Evolutionary conservation across 1,140 invertebrate genomes (phyloP).

Genomic region (Nasonia vitripennis): DNA sequence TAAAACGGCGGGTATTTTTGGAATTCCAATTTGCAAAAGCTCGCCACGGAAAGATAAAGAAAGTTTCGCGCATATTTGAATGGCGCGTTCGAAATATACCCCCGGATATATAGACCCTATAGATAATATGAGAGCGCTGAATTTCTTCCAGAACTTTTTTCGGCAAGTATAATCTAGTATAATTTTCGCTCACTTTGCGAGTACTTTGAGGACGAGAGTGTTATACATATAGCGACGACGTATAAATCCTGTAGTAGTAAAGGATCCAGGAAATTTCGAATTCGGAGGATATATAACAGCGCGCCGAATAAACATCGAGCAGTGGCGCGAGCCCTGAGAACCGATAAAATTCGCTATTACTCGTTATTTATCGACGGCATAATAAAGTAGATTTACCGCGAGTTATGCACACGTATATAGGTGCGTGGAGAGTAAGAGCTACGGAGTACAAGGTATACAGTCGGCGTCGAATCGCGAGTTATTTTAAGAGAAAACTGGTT

Average conservation of each 20-base stretch:
- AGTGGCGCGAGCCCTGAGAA: no score
- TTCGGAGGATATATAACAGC: no score
- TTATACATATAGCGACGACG: background rate
- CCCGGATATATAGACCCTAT: background rate
- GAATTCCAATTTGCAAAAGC: slow-evolving; percentile 41
- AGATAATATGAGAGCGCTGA: no score
- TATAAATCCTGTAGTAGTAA: no score
- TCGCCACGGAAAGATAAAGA: slow-evolving; percentile 21
- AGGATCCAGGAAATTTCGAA: background rate
- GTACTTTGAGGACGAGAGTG: background rate
- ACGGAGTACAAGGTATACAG: background rate
- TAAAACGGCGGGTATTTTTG: slow-evolving; percentile 18
- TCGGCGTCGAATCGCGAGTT: slow-evolving; percentile 59
- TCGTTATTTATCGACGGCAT: slow-evolving; percentile 6
- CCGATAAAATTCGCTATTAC: background rate
- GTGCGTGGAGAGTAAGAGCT: background rate
- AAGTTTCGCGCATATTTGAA: slow-evolving; percentile 25
- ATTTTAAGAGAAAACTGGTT: slow-evolving; percentile 70
- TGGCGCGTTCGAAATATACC: slow-evolving; percentile 13
- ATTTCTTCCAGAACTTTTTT: no score
- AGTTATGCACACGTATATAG: background rate
- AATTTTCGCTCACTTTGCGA: no score
- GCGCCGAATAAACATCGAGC: no score
- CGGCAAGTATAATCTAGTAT: no score
- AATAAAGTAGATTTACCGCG: slow-evolving; percentile 8